Percentiles rank a stretch among this genome's conserved stretches.
These are phyloP conservation scores for Caracal caracal DNA, from an alignment of 2,113 vertebrate genomes.

Conservation along the genomic window DNA sequence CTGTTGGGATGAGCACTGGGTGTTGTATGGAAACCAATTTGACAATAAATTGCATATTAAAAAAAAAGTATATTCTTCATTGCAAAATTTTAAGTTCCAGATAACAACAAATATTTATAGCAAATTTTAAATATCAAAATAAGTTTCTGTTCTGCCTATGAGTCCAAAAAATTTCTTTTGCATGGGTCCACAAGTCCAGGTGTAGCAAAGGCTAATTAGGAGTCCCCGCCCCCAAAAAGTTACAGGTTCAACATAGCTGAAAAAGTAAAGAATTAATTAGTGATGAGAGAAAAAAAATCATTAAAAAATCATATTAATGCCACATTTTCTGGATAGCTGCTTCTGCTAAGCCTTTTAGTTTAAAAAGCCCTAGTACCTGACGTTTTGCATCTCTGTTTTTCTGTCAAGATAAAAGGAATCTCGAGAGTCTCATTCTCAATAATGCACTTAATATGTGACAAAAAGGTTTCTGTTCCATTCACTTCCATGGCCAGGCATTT, in stretches of 20 bases:
- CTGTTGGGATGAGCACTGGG: too few species aligned
- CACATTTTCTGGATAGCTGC: slow-evolving; percentile 20
- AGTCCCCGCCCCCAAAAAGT: neutral
- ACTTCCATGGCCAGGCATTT: slow-evolving; percentile 52
- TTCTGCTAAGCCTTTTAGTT: slow-evolving; percentile 17
- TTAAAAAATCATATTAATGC: slow-evolving; percentile 38
- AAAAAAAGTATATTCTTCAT: slow-evolving; percentile 7
- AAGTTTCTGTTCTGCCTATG: neutral
- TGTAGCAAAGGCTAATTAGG: slow-evolving; percentile 34
- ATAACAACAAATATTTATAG: neutral
- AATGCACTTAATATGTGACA: slow-evolving; percentile 35
- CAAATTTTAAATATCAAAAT: slow-evolving; percentile 32
- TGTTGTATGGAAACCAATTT: too few species aligned
- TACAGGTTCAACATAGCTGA: slow-evolving; percentile 51
- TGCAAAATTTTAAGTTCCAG: slow-evolving; percentile 2
- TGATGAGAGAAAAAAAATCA: neutral
- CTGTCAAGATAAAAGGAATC: slow-evolving; percentile 66
- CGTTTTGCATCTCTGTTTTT: slow-evolving; percentile 68
- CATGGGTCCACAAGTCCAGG: neutral
- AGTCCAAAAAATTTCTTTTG: slow-evolving; percentile 32
- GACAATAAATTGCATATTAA: too few species aligned
- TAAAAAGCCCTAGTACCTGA: slow-evolving; percentile 49
- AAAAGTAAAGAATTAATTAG: slow-evolving; percentile 74
- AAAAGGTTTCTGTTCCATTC: slow-evolving; percentile 56
- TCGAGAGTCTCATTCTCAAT: slow-evolving; percentile 64